A percentile compares a stretch with the other conserved stretches of the same genome.
Evolutionary conservation across 2,888 invertebrate genomes (phyloP).

Genomic region (Brachypterus glaber): DNA sequence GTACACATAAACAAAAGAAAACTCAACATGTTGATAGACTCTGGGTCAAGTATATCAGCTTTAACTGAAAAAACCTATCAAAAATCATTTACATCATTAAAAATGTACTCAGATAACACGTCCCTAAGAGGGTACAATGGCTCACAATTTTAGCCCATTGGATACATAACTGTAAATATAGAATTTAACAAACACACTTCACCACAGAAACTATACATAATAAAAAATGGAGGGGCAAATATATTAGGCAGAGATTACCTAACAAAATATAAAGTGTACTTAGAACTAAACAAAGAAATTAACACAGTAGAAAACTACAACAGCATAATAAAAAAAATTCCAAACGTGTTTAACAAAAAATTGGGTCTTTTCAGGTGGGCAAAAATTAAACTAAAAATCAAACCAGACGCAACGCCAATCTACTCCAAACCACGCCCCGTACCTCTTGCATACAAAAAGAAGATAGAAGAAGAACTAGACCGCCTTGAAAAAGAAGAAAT

Average conservation of each 20-base stretch:
- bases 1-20: background rate
- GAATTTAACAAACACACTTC: too few species aligned
- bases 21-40: background rate
- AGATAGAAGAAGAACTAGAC: constrained; percentile 16
- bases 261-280: too few species aligned
- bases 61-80: background rate
- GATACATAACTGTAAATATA: too few species aligned
- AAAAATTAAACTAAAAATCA: constrained; percentile 8
- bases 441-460: constrained; percentile 17
- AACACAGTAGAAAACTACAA: too few species aligned
- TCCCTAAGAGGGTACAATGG: background rate
- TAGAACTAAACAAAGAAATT: too few species aligned
- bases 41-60: background rate
- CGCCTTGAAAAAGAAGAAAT: constrained; percentile 15
- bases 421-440: constrained; percentile 14
- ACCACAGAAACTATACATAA: too few species aligned
- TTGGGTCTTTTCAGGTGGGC: constrained; percentile 8
- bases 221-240: too few species aligned
- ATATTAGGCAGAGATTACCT: too few species aligned
- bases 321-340: constrained; percentile 7
- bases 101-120: background rate
- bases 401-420: constrained; percentile 8
- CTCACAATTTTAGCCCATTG: background rate
- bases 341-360: constrained; percentile 8
- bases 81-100: background rate